Conservation (phyloP, 2,113 vertebrate species). For the Talpa occidentalis region DNA sequence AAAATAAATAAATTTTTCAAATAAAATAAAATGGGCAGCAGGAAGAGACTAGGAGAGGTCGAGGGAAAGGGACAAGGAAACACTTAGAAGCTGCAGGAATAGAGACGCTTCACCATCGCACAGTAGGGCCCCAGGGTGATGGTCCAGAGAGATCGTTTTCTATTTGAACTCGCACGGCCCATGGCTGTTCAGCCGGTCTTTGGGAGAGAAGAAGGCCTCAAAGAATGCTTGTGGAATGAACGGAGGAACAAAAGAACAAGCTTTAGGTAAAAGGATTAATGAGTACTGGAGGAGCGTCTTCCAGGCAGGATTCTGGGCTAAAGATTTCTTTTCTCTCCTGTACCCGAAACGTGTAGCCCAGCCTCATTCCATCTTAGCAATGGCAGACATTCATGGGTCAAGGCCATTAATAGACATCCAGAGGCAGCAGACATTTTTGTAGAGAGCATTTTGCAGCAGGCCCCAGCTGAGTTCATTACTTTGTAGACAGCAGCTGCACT, state of each 20-base stretch:
- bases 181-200: neutral
- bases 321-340: slow-evolving; percentile 54
- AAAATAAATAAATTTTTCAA: too few relatives aligned
- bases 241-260: slow-evolving; percentile 22
- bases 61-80: slow-evolving; percentile 11
- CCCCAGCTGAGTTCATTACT: slow-evolving; percentile 59
- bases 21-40: neutral
- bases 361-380: slow-evolving; percentile 48
- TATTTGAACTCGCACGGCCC: slow-evolving; percentile 7
- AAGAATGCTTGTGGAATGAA: slow-evolving; percentile 56
- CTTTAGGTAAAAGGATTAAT: slow-evolving; percentile 29
- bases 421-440: slow-evolving; percentile 39
- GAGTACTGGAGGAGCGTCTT: slow-evolving; percentile 9
- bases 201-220: neutral
- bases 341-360: slow-evolving; percentile 34
- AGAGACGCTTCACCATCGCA: neutral
- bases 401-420: slow-evolving; percentile 57
- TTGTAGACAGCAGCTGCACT: slow-evolving; percentile 19
- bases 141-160: neutral
- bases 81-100: neutral
- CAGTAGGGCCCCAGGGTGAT: neutral
- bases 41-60: slow-evolving; percentile 23
- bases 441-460: slow-evolving; percentile 56
- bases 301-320: neutral
- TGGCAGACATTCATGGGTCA: slow-evolving; percentile 22